Evolutionary conservation across 1,140 invertebrate species (phyloP), one percentile per base, ranked within the genome.

Genomic region (Drosophila mayri): DNA sequence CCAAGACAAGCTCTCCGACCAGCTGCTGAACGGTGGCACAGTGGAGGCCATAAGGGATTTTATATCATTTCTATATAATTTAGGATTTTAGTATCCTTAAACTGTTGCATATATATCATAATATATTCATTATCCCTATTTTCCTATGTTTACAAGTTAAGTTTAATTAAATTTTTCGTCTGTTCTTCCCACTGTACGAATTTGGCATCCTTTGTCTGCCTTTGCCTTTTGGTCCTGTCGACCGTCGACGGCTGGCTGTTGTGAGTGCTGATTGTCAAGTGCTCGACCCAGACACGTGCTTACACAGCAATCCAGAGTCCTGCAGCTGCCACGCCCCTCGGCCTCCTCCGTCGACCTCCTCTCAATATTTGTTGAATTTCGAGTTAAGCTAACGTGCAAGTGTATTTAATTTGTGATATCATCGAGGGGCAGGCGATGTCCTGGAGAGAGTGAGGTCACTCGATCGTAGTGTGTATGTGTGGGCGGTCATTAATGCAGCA

Each of bases 241-340:
- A 4, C 40, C 46, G 55, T 70, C 58, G 57, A 25, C 46, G 40
- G 50, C 32, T 59, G 54, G 28, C 83, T 88, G 76, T 88, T 87
- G 81, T 83, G 84, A 88, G 76, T 79, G 83, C 67, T 87, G 84
- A 88, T 87, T 87, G 84, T 84, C 84, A 84, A 87, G 84, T 84
- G 84, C 82, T 78, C 61, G 67, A 49, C 72, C 86, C 77, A 84
- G 76, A 88, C 84, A 83, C 84, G 68, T 83, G 84, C 80, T 88
- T 84, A 84, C 84, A 87, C 49, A 80, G 83, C 66, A 63, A 60
- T 54, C 67, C 60, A 63, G 50, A 60, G 70, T 63, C 60, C 44
- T 50, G 49, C 38, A 50, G 20, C 60, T 58, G 58, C 46, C 43
- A 58, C 58, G 46, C 50, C 57, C 63, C 55, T 35, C 11, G 12